Conservation (phyloP, 2,888 invertebrate species). For the Orchesella flavescens region DNA sequence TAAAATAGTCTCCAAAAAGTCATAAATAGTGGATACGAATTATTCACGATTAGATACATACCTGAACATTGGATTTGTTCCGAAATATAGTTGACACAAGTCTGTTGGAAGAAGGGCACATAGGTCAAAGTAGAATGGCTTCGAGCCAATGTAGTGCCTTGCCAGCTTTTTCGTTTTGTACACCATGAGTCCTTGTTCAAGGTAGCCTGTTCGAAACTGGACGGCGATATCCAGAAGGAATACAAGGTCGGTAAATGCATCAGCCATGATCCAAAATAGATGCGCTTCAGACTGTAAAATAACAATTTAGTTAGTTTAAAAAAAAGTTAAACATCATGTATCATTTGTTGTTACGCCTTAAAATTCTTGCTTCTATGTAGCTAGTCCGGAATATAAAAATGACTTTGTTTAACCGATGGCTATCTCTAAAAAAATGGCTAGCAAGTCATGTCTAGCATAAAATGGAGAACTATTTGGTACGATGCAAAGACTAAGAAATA, state of each 20-base stretch:
- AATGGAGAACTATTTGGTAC: too few species aligned
- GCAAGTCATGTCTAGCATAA: too few species aligned
- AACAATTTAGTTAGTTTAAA: conserved; percentile 2
- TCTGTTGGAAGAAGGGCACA: conserved; percentile 89
- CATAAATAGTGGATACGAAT: too few species aligned
- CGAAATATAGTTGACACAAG: conserved; percentile 87
- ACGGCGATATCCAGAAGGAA: conserved; percentile 91
- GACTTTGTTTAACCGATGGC: too few species aligned
- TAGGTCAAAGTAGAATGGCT: conserved; percentile 88
- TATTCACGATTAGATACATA: conserved; percentile 20
- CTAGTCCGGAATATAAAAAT: too few species aligned
- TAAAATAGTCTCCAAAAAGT: too few species aligned
- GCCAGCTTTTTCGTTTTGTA: conserved; percentile 93
- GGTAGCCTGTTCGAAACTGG: conserved; percentile 93
- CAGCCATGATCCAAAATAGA: conserved; percentile 86
- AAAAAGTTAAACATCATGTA: neutral
- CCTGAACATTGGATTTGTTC: conserved; percentile 88
- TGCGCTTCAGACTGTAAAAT: conserved; percentile 80
- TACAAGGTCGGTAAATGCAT: conserved; percentile 88
- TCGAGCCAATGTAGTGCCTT: conserved; percentile 88
- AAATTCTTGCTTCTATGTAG: too few species aligned
- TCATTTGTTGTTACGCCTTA: neutral
- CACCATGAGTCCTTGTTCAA: conserved; percentile 95
- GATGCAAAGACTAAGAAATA: too few species aligned
- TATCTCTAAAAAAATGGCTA: too few species aligned